Evolutionary conservation across 2,888 invertebrate genomes (phyloP), one percentile per base, ranked within the genome.

Genomic region (Parnassius mnemosyne): DNA sequence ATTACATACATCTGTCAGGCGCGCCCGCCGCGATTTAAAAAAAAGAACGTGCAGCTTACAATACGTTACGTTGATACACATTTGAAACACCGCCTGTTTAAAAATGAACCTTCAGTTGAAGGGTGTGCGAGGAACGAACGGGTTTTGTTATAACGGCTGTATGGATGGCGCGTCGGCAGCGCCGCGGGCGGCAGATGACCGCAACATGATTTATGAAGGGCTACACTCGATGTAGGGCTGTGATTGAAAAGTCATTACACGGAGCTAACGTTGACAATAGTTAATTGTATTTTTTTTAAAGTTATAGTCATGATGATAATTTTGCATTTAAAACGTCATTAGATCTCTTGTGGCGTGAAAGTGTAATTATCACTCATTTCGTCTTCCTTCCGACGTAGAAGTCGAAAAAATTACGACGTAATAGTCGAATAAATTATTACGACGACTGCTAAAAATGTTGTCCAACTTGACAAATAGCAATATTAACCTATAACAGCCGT

Each of bases 141-240:
- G 73, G 61, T 72, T 75, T 63, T 11, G 61, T 70, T 66, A 69
- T 11, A 57, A 13, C 73, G 74, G 78, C 44, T 60, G 61, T 3
- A n/a, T 55, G 64, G 57, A 50, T 63, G 71, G 72, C 73, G 79
- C 79, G 80, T 80, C 81, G 77, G 79, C 83, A 81, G 80, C 85
- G 84, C 87, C 86, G 81, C 85, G 78, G 87, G 90, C 89, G 88
- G 89, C 89, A 88, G 89, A 90, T 88, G 89, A 87, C 89, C 87
- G 85, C 84, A 78, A 75, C 82, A 83, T 89, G 89, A 90, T 89
- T 89, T 86, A 89, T 84, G 84, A 80, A 74, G 73, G 76, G 71
- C 73, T 71, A 77, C 80, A 80, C 75, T 80, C 80, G 74, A 59
- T 41, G 11, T 51, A 63, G 63, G 63, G 63, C 25, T 63, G 63